Evolutionary conservation across 35 echinoderm and acorn worm genomes (phyloP).

Genomic region (Heliocidaris tuberculata): DNA sequence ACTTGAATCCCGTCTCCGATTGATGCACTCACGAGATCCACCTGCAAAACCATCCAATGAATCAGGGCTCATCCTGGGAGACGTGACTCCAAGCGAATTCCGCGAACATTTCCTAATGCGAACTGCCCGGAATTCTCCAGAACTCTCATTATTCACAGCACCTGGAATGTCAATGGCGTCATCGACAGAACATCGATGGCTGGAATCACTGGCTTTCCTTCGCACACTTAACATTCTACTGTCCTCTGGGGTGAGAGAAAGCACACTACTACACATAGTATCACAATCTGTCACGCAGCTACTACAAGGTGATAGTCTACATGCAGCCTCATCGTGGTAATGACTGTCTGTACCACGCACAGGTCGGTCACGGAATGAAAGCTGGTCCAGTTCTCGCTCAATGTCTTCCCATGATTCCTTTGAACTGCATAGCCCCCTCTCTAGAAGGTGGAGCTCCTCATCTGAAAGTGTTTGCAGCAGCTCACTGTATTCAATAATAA

Average conservation of each 20-base stretch:
- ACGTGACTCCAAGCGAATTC: not conserved
- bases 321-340: not conserved
- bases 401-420: conserved; percentile 86
- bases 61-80: conserved; percentile 58
- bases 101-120: conserved; percentile 48
- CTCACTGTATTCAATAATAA: conserved; percentile 63
- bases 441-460: conserved; percentile 81
- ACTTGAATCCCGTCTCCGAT: conserved; percentile 26
- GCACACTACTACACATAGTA: conserved; percentile 61
- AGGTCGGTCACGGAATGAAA: conserved; percentile 52
- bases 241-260: conserved; percentile 58
- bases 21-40: not conserved
- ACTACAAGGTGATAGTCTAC: conserved; percentile 66
- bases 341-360: not conserved
- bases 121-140: conserved; percentile 48
- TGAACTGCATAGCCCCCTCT: conserved; percentile 84
- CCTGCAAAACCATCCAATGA: conserved; percentile 38
- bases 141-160: conserved; percentile 39
- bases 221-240: not conserved
- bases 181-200: not conserved
- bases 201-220: conserved; percentile 30
- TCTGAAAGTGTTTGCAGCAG: conserved; percentile 76
- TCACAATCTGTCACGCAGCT: conserved; percentile 72
- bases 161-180: conserved; percentile 28
- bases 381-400: conserved; percentile 69